Percentiles rank a stretch among this genome's conserved stretches.
phyloP scores from a whole-genome alignment of 2,797 vertebrate genomes.

The Pangasius macronema region DNA sequence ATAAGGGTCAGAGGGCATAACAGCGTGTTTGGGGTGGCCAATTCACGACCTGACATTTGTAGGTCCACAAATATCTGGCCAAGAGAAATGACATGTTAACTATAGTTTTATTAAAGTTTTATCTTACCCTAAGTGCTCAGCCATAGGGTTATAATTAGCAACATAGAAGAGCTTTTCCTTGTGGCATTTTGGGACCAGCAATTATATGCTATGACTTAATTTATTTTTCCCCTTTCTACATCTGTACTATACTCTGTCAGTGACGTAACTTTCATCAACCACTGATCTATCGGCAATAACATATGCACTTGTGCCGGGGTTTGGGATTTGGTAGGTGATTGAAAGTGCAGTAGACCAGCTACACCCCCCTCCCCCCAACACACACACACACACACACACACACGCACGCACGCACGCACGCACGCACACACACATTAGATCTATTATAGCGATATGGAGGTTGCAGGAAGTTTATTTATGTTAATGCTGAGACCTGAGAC shows the following conservation, averaged over 20 bases:
- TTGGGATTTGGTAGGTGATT: neutral
- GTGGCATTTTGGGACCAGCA: neutral
- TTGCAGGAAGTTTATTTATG: constrained; percentile 15
- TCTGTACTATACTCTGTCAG: neutral
- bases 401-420: neutral
- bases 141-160: neutral
- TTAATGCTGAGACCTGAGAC: constrained; percentile 6
- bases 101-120: neutral
- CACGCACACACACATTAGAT: neutral
- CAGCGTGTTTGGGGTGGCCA: neutral
- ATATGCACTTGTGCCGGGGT: neutral
- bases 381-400: neutral
- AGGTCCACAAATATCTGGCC: neutral
- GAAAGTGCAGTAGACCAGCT: neutral
- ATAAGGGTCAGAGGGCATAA: neutral
- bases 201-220: neutral
- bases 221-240: neutral
- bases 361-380: too few relatives aligned
- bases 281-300: neutral
- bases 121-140: neutral
- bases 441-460: neutral
- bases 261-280: neutral
- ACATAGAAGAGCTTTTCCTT: neutral
- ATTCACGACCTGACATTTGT: neutral
- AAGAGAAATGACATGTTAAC: neutral